These are phyloP conservation scores for Xenus cinereus DNA, from an alignment of 2,113 vertebrate genomes.

Conservation along the genomic window DNA sequence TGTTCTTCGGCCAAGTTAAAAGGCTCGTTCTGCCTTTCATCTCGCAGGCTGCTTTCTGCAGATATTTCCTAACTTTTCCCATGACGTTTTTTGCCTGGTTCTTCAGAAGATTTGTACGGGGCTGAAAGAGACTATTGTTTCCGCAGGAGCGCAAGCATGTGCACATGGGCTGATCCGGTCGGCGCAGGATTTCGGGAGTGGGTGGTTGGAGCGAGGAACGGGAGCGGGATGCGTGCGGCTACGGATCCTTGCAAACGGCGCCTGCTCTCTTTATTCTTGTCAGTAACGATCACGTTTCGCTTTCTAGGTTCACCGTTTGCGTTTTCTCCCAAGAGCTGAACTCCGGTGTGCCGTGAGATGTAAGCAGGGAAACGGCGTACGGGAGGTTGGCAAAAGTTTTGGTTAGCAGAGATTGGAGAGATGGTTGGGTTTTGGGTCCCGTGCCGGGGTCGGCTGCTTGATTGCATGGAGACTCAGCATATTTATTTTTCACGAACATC, in stretches of 20 bases:
- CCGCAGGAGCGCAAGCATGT: conserved; percentile 47
- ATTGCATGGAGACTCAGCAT: rapidly evolving
- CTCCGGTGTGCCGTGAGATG: background rate
- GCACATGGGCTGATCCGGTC: conserved; percentile 55
- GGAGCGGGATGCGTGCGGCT: background rate
- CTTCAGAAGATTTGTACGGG: conserved; percentile 64
- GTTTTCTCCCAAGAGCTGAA: background rate
- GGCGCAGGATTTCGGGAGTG: conserved; percentile 71
- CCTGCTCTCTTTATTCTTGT: background rate
- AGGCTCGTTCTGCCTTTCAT: conserved; percentile 66
- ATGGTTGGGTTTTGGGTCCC: background rate
- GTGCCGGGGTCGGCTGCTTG: background rate
- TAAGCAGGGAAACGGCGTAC: background rate
- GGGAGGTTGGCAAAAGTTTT: background rate
- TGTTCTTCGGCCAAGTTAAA: conserved; percentile 50
- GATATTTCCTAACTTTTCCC: conserved; percentile 79
- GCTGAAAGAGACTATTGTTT: conserved; percentile 81
- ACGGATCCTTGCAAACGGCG: background rate
- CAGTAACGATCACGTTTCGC: background rate
- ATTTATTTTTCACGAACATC: background rate
- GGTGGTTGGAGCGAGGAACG: conserved; percentile 45
- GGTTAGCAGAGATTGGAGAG: background rate
- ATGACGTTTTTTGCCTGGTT: conserved; percentile 75
- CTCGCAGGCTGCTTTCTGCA: conserved; percentile 68
- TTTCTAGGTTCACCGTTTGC: background rate